Base-by-base conservation (phyloP, 1,140 invertebrate species). In the Zaprionus capensis region DNA sequence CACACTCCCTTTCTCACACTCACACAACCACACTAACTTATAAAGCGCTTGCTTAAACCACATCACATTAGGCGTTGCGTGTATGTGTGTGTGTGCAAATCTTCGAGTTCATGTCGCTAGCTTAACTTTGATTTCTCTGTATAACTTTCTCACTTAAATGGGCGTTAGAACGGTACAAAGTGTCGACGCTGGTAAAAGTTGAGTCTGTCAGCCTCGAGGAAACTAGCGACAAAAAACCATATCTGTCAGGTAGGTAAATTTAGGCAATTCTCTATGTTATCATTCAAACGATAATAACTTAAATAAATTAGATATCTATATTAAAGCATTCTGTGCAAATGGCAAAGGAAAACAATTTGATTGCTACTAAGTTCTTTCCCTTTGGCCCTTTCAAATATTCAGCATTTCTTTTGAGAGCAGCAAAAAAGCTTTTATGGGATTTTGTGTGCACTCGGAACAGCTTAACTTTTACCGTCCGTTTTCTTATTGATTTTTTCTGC, bases 81-180 rank as follows among this genome's bases (percentile, higher is more conserved):
- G 58, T 53, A 53, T 59, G 26, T 46, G 38, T 26, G 6, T 57
- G 34, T 53, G 56, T n/a, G 36, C 57, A 59, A 73, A 73, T 78
- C 64, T 64, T 66, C 46, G 74, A 77, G 74, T 73, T 78, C 74
- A 70, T 74, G 70, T 70, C 51, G 17, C 62, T 31, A 46, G 71
- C 76, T 78, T 78, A 78, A 75, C 67, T 76, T 78, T 76, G 76
- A 78, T 81, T 78, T 78, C 65, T 74, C 38, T 73, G 78, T 65
- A 57, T 76, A 90, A 88, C 85, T 90, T 84, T 82, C 66, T 65
- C 85, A 84, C 84, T 90, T 90, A 84, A 90, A 90, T 59, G 67
- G 69, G 78, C 84, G 84, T 87, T 84, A 83, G 80, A 69, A 64
- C 72, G 70, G 56, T 85, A 83, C 76, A 68, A 34, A 74, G 64